phyloP scores from a whole-genome alignment of 2,797 vertebrate species.

The Oreonectes daqikongensis region DNA sequence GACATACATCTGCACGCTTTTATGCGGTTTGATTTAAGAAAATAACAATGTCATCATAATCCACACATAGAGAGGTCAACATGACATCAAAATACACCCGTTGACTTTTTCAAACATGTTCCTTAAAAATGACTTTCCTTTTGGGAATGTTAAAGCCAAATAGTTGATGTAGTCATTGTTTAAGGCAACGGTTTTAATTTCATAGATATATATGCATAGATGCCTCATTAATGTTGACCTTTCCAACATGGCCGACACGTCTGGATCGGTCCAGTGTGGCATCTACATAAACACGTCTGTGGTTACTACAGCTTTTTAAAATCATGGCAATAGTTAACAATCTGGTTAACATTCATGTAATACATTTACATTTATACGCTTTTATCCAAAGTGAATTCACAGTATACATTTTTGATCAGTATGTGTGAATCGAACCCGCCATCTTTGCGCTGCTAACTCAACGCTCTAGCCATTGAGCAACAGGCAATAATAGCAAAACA shows the following conservation, averaged over 20 bases:
- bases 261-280: no score
- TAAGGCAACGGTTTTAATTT: no score
- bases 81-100: neutral
- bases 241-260: no score
- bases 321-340: neutral
- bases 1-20: conserved; percentile 30
- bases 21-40: conserved; percentile 43
- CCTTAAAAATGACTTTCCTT: neutral
- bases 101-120: neutral
- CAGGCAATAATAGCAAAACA: neutral
- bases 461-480: neutral
- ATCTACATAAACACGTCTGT: no score
- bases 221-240: no score
- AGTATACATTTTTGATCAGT: neutral
- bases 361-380: neutral
- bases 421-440: neutral
- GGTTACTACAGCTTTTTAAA: neutral
- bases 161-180: neutral
- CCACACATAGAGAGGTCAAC: neutral
- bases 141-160: no score
- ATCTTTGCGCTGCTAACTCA: neutral
- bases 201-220: no score
- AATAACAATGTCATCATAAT: conserved; percentile 48
- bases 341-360: neutral
- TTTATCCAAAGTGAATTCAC: neutral